Evolutionary conservation across 1,140 invertebrate species (phyloP).

Genomic region (Formica selysi): DNA sequence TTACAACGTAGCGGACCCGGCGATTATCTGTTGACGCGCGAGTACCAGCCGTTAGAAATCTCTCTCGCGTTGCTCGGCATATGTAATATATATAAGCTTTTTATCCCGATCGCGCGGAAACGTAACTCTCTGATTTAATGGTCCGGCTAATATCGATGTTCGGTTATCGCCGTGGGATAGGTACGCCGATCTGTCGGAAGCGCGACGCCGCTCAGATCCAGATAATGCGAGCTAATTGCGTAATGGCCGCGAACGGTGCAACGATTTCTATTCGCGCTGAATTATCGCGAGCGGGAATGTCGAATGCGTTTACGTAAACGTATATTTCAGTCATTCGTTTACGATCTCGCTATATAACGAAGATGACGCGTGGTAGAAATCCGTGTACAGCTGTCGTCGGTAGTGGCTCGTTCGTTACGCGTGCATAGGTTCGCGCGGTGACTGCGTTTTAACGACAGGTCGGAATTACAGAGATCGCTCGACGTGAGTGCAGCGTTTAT

Average conservation of each 20-base stretch:
- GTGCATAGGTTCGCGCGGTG: conserved; percentile 7
- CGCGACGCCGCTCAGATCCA: background rate
- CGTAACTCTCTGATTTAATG: conserved; percentile 32
- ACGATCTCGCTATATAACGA: background rate
- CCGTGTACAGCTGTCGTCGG: background rate
- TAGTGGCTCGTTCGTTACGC: conserved; percentile 12
- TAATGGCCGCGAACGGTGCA: conserved; percentile 9
- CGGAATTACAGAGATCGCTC: conserved; percentile 33
- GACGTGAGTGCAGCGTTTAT: conserved; percentile 9
- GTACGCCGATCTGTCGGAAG: conserved; percentile 36
- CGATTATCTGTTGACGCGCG: conserved; percentile 31
- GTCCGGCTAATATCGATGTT: conserved; percentile 11
- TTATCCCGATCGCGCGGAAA: conserved; percentile 31
- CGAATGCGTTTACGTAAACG: conserved; percentile 44
- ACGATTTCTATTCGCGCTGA: conserved; percentile 30
- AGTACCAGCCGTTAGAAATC: background rate
- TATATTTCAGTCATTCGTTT: conserved; percentile 17
- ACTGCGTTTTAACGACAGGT: conserved; percentile 40
- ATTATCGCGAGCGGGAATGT: conserved; percentile 27
- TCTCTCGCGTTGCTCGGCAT: background rate
- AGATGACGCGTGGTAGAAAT: conserved; percentile 31
- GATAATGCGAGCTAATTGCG: conserved; percentile 50
- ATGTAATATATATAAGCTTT: background rate
- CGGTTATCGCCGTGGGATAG: background rate
- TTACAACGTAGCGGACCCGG: conserved; percentile 44